Evolutionary conservation across 2,888 invertebrate genomes (phyloP), one percentile per base, ranked within the genome.

Genomic region (Malachius bipustulatus): DNA sequence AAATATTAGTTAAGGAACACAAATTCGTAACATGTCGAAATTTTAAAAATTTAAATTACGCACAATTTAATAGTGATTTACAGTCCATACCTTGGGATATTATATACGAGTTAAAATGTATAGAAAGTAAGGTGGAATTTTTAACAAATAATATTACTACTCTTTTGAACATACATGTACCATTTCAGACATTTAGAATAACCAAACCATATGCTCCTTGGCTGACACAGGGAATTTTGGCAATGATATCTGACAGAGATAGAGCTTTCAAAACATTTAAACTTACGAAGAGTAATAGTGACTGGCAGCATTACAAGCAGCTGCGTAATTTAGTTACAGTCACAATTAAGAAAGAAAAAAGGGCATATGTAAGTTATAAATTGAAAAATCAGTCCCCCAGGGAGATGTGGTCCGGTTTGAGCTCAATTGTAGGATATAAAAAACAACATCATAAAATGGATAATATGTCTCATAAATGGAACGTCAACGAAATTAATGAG

Each of bases 41-140:
- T n/a, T n/a, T n/a, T n/a, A n/a, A n/a, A n/a, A n/a, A n/a, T n/a
- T n/a, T n/a, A n/a, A n/a, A n/a, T n/a, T n/a, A n/a, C n/a, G n/a
- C n/a, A n/a, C n/a, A 32, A 16, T 34, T 19, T 19, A 6, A 19
- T 8, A 19, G 24, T 6, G 24, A 19, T n/a, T n/a, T 19, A 19
- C 6, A 19, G 24, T n/a, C n/a, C 6, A n/a, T n/a, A 19, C 6
- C 6, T n/a, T 19, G 24, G 24, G 24, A n/a, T 19, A 19, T 19
- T n/a, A 19, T 19, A 19, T 19, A 19, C n/a, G 24, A 19, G 6
- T 8, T 19, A n/a, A n/a, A 8, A 8, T 8, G n/a, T 19, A n/a
- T 19, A 8, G 24, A 19, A 8, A n/a, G n/a, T 8, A 19, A 8
- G 24, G 24, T 19, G 24, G n/a, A n/a, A 6, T 19, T 6, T n/a